These are phyloP conservation scores for Sinocyclocheilus anshuiensis DNA, from an alignment of 2,113 vertebrate genomes.

Conservation along the genomic window DNA sequence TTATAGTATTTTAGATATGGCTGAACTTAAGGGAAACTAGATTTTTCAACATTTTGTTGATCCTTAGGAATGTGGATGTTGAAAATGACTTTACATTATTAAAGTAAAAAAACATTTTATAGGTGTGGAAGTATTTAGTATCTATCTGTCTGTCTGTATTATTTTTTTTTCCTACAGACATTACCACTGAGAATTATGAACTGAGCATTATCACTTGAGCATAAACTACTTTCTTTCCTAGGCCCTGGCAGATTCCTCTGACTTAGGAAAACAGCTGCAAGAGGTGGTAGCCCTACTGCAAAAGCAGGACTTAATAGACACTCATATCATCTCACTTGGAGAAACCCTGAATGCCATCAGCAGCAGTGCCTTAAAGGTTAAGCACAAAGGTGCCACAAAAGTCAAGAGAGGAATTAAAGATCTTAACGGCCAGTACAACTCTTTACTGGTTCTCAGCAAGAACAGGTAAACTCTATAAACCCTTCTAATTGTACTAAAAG, in stretches of 20 bases:
- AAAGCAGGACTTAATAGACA: constrained; percentile 83
- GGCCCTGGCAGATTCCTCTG: constrained; percentile 74
- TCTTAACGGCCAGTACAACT: constrained; percentile 78
- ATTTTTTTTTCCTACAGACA: neutral
- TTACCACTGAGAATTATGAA: neutral
- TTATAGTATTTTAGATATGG: too few species aligned
- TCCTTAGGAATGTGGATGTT: too few species aligned
- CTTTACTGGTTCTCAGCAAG: constrained; percentile 77
- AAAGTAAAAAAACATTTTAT: neutral
- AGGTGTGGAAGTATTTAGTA: too few species aligned
- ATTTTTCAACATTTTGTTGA: too few species aligned
- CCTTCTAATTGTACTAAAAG: neutral
- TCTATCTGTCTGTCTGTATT: too few species aligned
- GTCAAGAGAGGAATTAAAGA: constrained; percentile 77
- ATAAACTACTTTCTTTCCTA: constrained; percentile 53
- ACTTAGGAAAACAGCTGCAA: constrained; percentile 80
- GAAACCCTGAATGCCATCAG: constrained; percentile 74
- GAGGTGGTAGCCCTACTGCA: constrained; percentile 83
- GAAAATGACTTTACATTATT: too few species aligned
- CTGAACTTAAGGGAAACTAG: too few species aligned
- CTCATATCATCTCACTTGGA: constrained; percentile 79
- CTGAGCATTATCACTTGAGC: neutral
- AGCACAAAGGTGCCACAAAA: constrained; percentile 63
- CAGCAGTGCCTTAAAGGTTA: constrained; percentile 64
- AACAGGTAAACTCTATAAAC: constrained; percentile 73